Evolutionary conservation across 2,888 invertebrate genomes (phyloP), one percentile per base, ranked within the genome.

Genomic region (Lysandra coridon): DNA sequence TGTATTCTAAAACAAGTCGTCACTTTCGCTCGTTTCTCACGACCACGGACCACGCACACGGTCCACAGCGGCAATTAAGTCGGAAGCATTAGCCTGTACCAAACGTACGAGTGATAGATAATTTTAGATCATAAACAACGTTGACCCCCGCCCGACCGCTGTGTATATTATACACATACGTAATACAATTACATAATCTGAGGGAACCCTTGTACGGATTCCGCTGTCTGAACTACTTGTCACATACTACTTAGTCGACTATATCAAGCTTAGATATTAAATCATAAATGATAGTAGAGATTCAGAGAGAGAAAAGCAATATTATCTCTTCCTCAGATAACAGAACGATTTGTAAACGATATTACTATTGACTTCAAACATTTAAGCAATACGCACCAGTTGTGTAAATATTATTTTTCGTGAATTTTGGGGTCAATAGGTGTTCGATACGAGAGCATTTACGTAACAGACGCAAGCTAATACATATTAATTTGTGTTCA

Each of bases 141-240:
- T 77, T 78, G 80, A 80, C 81, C 80, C 76, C 78, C 53, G 69
- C 64, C 37, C 4, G 73, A 23, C 64, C 23, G 64, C 30, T 64
- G 10, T 12, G 23, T 64, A 64, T 14, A 53, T 30, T 40, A 40
- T 80, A 75, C 49, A 76, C 73, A 64, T 75, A 53, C 78, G 33
- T 81, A 80, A 81, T 81, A 80, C 73, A 81, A 81, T 81, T 81
- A 81, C 78, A 64, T 81, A 81, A 81, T 73, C 79, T 78, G 79
- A 77, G 79, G 76, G 79, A 80, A 77, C 74, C 17, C 53, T 80
- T 74, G 76, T 80, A 81, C 78, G 81, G 81, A 80, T 81, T 81
- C 81, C 64, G 40, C 37, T 2, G 17, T 40, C 37, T 73, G 60
- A 44, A 64, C n/a, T 44, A 37, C 77, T 33, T 23, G 7, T 23